Base-by-base conservation (phyloP, 2,888 invertebrate species). In the Ornithoptera alexandrae region DNA sequence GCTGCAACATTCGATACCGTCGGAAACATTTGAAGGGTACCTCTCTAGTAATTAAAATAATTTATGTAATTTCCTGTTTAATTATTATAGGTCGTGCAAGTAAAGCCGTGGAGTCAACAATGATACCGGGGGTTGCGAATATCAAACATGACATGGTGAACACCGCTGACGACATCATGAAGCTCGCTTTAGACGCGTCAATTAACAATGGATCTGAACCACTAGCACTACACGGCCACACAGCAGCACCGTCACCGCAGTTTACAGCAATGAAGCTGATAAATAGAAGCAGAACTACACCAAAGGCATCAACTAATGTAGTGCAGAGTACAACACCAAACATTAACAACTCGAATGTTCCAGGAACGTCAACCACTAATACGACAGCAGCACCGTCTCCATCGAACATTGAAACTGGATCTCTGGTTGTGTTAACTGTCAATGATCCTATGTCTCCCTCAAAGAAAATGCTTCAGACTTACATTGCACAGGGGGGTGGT, bases 381-480 rank as follows among this genome's bases (percentile, higher is more conserved):
- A 67, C 75, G 0, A 68, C 79, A 3, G 73, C 82, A 0, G 74
- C 78, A 7, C 77, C 88, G 7, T 78, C 88, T 4, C 87, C 90
- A 4, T 65, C 82, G 0, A 90, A 92, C 70, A 88, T 92, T 0
- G 89, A 91, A 70, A 81, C 79, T 0, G 92, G 92, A 0, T 92
- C 92, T 0, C 73, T 92, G 57, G 92, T 92, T 0, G 90, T 92
- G 0, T 73, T 92, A 1, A 87, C 91, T 0, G 90, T 91, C 0
- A 84, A 89, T 62, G 91, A 92, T 72, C 92, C 92, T 0, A 81
- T 82, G 39, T 86, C 87, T 0, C 89, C 92, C 0, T 79, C 89
- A 0, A 90, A 90, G 74, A 90, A 91, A 71, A 90, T 91, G 86
- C 74, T 92, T 1, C 92, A 92, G 67, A 92, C 92, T 0, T 92